Evolutionary conservation across 2,888 invertebrate genomes (phyloP).

Genomic region (Andrena bicolor): DNA sequence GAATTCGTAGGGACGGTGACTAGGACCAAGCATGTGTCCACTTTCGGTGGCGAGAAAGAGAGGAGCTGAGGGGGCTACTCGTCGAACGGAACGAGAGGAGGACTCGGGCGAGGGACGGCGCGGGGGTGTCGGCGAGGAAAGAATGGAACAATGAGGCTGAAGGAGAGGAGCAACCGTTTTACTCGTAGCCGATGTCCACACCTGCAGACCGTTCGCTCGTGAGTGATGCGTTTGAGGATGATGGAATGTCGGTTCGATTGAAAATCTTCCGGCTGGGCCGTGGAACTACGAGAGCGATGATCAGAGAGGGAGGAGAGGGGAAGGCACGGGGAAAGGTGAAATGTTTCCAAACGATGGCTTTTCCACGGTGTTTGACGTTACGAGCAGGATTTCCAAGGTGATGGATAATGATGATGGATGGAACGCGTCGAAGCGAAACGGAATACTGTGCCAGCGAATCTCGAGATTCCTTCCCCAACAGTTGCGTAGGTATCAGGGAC

Average conservation of each 20-base stretch:
- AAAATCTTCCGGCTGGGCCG: constrained; percentile 47
- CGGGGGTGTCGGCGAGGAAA: constrained; percentile 18
- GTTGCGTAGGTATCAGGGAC: neutral
- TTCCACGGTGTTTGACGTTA: constrained; percentile 31
- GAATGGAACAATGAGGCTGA: constrained; percentile 60
- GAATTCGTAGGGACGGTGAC: constrained; percentile 80
- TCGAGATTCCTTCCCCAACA: neutral
- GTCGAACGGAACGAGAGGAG: constrained; percentile 53
- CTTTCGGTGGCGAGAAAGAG: constrained; percentile 64
- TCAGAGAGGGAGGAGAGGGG: no score
- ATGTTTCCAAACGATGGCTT: constrained; percentile 2
- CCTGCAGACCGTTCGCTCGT: constrained; percentile 64
- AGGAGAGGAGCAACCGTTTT: constrained; percentile 66
- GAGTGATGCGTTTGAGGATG: constrained; percentile 53
- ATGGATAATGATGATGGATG: constrained; percentile 48
- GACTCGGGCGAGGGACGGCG: constrained; percentile 15
- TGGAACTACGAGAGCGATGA: neutral
- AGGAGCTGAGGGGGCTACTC: constrained; percentile 44
- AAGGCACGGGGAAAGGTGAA: neutral
- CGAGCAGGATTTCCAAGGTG: constrained; percentile 21
- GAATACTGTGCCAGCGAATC: neutral
- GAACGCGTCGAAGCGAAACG: constrained; percentile 1
- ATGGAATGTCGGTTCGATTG: constrained; percentile 60
- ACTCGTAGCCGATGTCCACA: constrained; percentile 68
- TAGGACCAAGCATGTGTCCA: constrained; percentile 73